phyloP scores from a whole-genome alignment of 2,888 invertebrate species.

The Pecten maximus region DNA sequence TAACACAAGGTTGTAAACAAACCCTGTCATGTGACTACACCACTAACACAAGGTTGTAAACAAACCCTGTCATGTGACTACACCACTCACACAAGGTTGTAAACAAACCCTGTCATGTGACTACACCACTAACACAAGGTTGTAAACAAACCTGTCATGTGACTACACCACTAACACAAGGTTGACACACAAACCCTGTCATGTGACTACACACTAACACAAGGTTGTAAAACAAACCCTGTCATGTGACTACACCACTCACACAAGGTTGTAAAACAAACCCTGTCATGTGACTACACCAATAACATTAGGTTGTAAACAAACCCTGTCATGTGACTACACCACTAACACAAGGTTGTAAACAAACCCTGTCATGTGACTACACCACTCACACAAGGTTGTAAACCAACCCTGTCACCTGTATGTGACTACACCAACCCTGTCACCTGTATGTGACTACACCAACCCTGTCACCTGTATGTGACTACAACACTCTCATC shows the following conservation, averaged over 20 bases:
- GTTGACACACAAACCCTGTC: background rate
- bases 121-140: background rate
- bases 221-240: background rate
- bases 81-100: background rate
- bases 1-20: no score
- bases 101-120: background rate
- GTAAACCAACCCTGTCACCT: background rate
- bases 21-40: no score
- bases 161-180: background rate
- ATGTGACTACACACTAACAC: background rate
- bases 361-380: background rate
- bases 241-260: background rate
- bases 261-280: background rate
- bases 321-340: background rate
- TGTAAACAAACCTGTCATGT: background rate
- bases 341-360: no score
- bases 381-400: background rate
- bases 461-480: background rate
- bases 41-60: no score
- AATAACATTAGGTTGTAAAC: background rate
- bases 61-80: background rate
- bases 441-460: background rate
- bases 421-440: background rate
- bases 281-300: background rate
- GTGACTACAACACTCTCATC: background rate